phyloP scores from a whole-genome alignment of 92 coral and sea anemone genomes.

The Bergia sp. region DNA sequence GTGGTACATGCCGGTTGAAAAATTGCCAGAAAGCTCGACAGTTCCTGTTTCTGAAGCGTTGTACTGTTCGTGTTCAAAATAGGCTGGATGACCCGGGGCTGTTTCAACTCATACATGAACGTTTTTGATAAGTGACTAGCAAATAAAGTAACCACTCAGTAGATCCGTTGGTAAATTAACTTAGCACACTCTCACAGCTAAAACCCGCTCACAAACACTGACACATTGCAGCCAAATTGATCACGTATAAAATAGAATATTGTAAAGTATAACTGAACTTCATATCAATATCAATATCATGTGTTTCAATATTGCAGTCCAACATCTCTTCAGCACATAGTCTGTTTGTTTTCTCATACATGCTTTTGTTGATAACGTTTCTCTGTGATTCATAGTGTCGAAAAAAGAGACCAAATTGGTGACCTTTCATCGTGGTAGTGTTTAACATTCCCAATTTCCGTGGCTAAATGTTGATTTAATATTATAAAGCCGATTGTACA shows the following conservation, averaged over 20 bases:
- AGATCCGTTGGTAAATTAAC: background rate
- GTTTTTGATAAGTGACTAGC: background rate
- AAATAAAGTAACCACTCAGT: background rate
- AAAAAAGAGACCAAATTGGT: background rate
- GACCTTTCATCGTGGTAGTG: background rate
- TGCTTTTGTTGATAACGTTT: background rate
- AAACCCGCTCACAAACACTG: background rate
- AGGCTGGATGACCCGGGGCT: too few relatives aligned
- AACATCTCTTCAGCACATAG: background rate
- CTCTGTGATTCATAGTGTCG: background rate
- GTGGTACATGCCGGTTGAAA: too few relatives aligned
- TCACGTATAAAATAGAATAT: background rate
- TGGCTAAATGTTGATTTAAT: constrained; percentile 37
- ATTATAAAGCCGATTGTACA: background rate
- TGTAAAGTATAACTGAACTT: background rate
- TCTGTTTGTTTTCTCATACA: background rate
- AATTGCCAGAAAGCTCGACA: too few relatives aligned
- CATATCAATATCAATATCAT: background rate
- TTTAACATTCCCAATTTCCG: constrained; percentile 16
- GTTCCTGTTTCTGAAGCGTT: too few relatives aligned
- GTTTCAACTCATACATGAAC: background rate
- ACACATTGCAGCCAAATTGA: background rate
- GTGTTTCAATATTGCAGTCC: background rate
- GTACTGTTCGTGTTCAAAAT: background rate
- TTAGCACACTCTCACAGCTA: background rate